Base-by-base conservation (phyloP, 2,797 vertebrate species). In the Sebastiscus tertius region DNA sequence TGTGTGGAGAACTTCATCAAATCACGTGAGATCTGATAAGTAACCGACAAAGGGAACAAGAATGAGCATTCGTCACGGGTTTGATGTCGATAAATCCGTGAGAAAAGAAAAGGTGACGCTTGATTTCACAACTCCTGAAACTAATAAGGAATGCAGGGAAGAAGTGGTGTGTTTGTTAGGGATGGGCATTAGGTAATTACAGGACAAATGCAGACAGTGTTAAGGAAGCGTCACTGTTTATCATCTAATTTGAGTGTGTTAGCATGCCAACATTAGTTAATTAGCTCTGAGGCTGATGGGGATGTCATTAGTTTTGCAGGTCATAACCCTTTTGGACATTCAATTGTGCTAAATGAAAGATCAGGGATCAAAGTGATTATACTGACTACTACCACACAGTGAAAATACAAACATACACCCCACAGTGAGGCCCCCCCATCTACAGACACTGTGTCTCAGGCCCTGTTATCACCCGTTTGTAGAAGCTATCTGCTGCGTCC, bases 401-500 rank as follows among this genome's bases (percentile, higher is more conserved):
- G 18, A 18, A 36, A 49, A 34, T 26, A 62, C 33, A 74, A 12
- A 52, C 29, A 16, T n/a, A 8, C 20, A 54, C 2, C 16, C 2
- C 12, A 22, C 22, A 68, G 33, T 68, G 56, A 72, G 84, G 84
- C 77, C 88, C 72, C 88, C 72, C 75, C 81, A 18, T 60, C 70
- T 66, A 16, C 55, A 82, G 56, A 49, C 78, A 56, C 64, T 1
- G 71, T 42, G 36, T 52, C 59, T 24, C 71, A 63, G 52, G 52
- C 16, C 1, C 63, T 54, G 85, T 93, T 94, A 94, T 93, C 92
- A 65, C 59, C 18, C 60, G 42, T 7, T 33, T 34, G 73, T 83
- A 22, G 63, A 63, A 55, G 87, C 31, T 95, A 95, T 95, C 95
- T 89, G 86, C 66, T 6, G 72, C 26, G 77, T 63, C 89, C 93